phyloP scores from a whole-genome alignment of 2,888 invertebrate genomes.

The Lithophane leautieri region DNA sequence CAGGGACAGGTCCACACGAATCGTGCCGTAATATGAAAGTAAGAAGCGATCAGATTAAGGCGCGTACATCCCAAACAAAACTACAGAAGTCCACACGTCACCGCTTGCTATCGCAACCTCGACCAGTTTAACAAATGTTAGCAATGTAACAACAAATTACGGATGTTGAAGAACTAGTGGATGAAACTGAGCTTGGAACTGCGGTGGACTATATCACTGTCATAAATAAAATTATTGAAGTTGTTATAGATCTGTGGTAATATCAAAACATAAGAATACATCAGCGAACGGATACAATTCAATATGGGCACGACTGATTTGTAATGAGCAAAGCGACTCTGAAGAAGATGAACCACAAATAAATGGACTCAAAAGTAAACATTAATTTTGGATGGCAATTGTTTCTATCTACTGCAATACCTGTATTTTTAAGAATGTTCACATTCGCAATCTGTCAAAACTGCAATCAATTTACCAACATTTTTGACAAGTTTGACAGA shows the following conservation, averaged over 20 bases:
- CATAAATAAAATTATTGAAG: too few relatives aligned
- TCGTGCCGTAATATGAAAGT: conserved; percentile 71
- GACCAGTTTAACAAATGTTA: conserved; percentile 16
- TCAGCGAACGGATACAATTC: neutral
- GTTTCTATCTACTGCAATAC: neutral
- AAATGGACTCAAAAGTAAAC: neutral
- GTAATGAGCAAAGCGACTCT: neutral
- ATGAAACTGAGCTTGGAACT: neutral
- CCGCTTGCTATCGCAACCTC: conserved; percentile 38
- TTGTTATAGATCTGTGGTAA: neutral
- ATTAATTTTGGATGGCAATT: neutral
- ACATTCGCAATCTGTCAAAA: too few relatives aligned
- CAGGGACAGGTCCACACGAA: conserved; percentile 49
- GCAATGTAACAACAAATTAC: conserved; percentile 8
- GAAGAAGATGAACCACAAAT: neutral
- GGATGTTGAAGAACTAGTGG: neutral
- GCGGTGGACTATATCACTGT: neutral
- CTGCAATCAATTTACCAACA: too few relatives aligned
- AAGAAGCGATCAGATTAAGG: conserved; percentile 80
- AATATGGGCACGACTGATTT: neutral
- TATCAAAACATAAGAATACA: neutral
- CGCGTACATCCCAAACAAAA: conserved; percentile 56
- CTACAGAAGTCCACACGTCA: conserved; percentile 48
- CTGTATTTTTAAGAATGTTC: too few relatives aligned
- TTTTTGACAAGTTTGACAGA: too few relatives aligned